Base-by-base conservation (phyloP, 2,113 vertebrate genomes). In the Megalops atlanticus region DNA sequence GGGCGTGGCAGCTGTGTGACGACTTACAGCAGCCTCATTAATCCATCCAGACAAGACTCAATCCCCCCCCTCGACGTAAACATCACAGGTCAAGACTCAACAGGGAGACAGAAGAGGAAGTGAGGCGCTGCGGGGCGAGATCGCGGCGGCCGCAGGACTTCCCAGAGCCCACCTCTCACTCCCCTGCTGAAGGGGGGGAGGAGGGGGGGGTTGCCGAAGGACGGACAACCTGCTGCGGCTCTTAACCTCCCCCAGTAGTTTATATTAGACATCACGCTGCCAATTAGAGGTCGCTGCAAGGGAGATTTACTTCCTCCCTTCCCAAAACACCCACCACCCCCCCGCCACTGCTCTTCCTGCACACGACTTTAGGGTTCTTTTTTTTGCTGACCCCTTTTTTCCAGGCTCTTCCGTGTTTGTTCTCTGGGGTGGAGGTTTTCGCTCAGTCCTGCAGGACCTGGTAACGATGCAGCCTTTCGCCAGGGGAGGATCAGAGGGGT, bases 401-500 rank as follows among this genome's bases (percentile, higher is more conserved):
- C 36, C 1, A 2, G 14, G 41, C 36, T 6, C 21, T 1, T 8
- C 15, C 21, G 69, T 83, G 82, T 91, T 87, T 86, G 84, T 83
- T 82, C 54, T 45, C 77, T 83, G 83, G 82, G 82, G 49, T 77
- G 35, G 49, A 79, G 81, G 76, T 76, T 72, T 54, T 70, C 45
- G 78, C 69, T 79, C 86, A 84, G 84, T 82, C 49, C 35, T 52
- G 79, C 77, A 73, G 77, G 74, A 86, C 88, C 84, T 39, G 2
- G 24, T 87, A 72, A 24, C 81, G 83, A 86, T 82, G 80, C 82
- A 80, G 69, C 47, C 84, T 74, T 84, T 88, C 88, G 83, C 86
- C n/a, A 89, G 85, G 86, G 82, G 84, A 74, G 14, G 87, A 90
- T 92, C 86, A 92, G 92, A 90, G 84, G 81, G 80, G 73, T 81